Percentiles rank a stretch among this genome's conserved stretches.
phyloP scores from a whole-genome alignment of 2,113 vertebrate genomes.

The Tachysurus fulvidraco region DNA sequence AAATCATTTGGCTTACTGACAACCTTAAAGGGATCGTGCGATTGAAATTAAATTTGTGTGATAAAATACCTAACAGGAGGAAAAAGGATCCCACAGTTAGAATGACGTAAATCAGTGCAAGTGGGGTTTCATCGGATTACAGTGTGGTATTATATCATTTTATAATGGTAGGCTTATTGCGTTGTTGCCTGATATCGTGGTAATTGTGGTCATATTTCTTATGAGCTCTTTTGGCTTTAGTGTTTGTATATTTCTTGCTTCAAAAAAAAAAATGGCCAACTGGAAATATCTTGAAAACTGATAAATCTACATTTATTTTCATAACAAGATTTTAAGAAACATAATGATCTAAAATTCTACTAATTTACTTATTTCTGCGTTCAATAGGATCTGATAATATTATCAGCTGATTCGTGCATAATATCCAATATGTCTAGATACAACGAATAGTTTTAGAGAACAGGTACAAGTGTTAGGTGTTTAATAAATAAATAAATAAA shows the following conservation, averaged over 20 bases:
- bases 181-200: constrained; percentile 16
- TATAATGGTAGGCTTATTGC: constrained; percentile 8
- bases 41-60: constrained; percentile 12
- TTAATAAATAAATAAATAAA: no score
- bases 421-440: neutral
- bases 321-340: neutral
- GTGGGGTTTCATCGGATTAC: neutral
- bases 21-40: constrained; percentile 9
- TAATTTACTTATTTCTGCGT: neutral
- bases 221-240: neutral
- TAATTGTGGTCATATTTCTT: constrained; percentile 11
- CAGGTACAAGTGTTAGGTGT: neutral
- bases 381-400: neutral
- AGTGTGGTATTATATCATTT: neutral
- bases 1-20: constrained; percentile 24
- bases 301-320: neutral
- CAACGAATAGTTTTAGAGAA: neutral
- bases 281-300: neutral
- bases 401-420: neutral
- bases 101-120: constrained; percentile 24
- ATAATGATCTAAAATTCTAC: neutral
- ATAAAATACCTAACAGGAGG: constrained; percentile 4
- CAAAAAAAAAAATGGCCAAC: neutral
- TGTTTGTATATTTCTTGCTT: neutral
- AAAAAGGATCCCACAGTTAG: neutral